Conservation (phyloP, 37 sponge, comb jelly and placozoan genomes). For the Ianthella basta region DNA sequence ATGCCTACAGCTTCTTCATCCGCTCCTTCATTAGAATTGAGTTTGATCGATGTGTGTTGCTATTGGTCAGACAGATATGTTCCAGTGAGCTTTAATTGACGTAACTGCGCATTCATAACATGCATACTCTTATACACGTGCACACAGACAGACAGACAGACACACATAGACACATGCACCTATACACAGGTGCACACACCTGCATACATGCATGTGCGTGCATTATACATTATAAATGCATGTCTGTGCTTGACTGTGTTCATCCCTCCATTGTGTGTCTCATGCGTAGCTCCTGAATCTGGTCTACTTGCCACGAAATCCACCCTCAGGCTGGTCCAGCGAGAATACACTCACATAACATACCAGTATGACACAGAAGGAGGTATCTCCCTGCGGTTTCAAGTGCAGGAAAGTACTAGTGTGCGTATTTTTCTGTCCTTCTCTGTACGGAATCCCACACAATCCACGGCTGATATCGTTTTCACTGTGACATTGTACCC, state of each 20-base stretch:
- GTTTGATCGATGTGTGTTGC: not conserved
- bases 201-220: not conserved
- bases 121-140: no score
- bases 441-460: not conserved
- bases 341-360: not conserved
- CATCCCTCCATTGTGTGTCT: not conserved
- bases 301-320: not conserved
- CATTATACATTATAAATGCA: not conserved
- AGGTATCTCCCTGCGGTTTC: not conserved
- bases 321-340: not conserved
- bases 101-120: no score
- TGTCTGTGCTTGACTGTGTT: not conserved
- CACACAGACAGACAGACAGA: not conserved
- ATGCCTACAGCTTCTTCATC: not conserved
- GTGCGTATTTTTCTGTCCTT: not conserved
- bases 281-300: not conserved
- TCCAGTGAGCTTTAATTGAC: conserved; percentile 10
- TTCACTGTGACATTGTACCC: not conserved
- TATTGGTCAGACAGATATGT: conserved; percentile 3
- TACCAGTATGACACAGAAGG: not conserved
- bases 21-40: not conserved
- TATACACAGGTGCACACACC: not conserved
- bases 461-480: conserved; percentile 5
- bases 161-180: not conserved
- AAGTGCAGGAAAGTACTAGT: not conserved